Percentiles rank a stretch among this genome's conserved stretches.
Evolutionary conservation across 2,797 vertebrate species (phyloP).

Genomic region (Coluber constrictor): DNA sequence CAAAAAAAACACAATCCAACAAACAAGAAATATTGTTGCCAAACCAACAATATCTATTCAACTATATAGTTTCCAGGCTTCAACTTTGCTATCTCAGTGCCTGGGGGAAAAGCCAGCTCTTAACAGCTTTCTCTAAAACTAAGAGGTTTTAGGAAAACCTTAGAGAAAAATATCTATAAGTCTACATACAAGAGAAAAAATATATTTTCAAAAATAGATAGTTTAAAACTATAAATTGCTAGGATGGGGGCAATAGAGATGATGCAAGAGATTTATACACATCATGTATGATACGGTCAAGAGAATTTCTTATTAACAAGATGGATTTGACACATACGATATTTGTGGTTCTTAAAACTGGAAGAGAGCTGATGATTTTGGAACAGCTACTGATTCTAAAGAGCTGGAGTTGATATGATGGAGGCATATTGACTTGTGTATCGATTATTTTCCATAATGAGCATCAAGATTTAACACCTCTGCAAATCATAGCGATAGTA

Average conservation of each 20-base stretch:
- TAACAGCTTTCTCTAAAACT: background rate
- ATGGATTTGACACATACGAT: background rate
- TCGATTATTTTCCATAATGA: background rate
- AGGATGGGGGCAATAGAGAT: background rate
- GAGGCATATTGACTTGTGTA: background rate
- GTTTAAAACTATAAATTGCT: background rate
- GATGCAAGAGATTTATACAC: background rate
- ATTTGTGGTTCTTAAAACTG: background rate
- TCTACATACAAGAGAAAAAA: background rate
- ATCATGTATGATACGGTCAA: background rate
- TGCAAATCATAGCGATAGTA: background rate
- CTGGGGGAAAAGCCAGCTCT: background rate
- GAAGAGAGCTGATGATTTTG: background rate
- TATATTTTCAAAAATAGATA: background rate
- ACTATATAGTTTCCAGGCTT: background rate
- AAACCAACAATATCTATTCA: background rate
- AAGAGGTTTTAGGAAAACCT: background rate
- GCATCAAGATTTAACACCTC: background rate
- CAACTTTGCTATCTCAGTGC: background rate
- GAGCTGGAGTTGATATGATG: background rate
- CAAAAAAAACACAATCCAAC: background rate
- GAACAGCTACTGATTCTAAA: background rate
- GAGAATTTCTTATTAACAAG: background rate
- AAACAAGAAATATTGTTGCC: background rate
- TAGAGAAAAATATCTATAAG: background rate